A percentile compares a stretch with the other conserved stretches of the same genome.
These are phyloP conservation scores for Strongylocentrotus purpuratus DNA, from an alignment of 35 echinoderm and acorn worm genomes.

Conservation along the genomic window DNA sequence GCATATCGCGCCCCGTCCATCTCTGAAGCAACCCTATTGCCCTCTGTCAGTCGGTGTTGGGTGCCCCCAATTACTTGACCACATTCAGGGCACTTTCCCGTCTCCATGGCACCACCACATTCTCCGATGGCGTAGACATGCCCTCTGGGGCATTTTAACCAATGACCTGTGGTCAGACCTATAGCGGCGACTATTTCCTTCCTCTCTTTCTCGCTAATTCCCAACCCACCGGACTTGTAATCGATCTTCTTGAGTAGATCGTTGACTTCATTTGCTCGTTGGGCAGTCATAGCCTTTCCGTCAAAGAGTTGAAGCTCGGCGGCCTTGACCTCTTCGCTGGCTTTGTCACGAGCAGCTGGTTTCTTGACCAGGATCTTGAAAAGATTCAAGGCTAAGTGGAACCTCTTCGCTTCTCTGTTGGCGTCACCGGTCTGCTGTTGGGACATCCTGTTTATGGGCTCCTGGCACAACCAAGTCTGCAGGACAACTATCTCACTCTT, in stretches of 20 bases:
- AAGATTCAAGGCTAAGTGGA: neutral
- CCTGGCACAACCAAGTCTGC: neutral
- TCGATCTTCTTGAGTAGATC: neutral
- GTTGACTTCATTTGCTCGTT: neutral
- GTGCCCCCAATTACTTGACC: constrained; percentile 56
- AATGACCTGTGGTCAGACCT: constrained; percentile 67
- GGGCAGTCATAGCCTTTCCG: neutral
- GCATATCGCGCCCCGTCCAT: constrained; percentile 77
- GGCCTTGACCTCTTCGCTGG: neutral
- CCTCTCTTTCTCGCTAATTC: neutral
- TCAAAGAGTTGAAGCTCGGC: neutral
- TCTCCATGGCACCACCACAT: constrained; percentile 67
- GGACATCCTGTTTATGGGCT: constrained; percentile 2
- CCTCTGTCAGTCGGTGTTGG: constrained; percentile 39
- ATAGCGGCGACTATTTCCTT: constrained; percentile 54
- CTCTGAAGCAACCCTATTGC: constrained; percentile 69
- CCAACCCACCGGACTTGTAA: neutral
- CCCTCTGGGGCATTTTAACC: constrained; percentile 82
- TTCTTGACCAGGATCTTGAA: neutral
- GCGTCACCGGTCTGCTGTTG: neutral
- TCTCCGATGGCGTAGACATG: constrained; percentile 85
- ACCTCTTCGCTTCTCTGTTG: neutral
- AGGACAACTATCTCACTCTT: neutral
- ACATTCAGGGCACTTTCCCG: constrained; percentile 67
- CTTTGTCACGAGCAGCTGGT: neutral